Percentiles rank a stretch among this genome's conserved stretches.
Conservation (phyloP, 2,113 vertebrate species). For the Felis chaus region DNA sequence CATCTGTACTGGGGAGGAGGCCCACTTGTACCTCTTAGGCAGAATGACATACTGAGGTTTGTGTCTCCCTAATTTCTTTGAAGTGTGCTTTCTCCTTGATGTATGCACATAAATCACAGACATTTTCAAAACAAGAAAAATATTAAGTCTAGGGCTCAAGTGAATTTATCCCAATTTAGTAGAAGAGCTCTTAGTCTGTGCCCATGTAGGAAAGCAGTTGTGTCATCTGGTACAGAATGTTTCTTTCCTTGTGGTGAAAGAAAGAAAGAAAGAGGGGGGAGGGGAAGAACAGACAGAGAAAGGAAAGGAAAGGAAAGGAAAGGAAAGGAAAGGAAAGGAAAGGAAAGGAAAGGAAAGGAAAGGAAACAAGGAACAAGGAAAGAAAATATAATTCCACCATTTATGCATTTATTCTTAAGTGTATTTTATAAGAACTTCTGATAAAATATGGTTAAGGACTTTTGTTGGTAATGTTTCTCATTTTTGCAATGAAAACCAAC, state of each 20-base stretch:
- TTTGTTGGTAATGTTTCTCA: neutral
- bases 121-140: slow-evolving; percentile 40
- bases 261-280: neutral
- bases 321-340: no score
- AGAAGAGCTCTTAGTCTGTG: neutral
- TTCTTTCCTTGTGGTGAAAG: neutral
- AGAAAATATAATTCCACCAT: neutral
- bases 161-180: slow-evolving; percentile 50
- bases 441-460: neutral
- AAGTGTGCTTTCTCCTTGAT: neutral
- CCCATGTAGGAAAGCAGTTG: neutral
- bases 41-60: slow-evolving; percentile 7
- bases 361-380: neutral
- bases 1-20: neutral
- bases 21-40: neutral
- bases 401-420: neutral
- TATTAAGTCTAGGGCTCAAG: neutral
- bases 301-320: no score
- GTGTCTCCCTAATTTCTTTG: slow-evolving; percentile 39
- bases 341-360: neutral
- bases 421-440: slow-evolving; percentile 23
- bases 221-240: neutral
- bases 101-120: neutral
- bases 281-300: neutral
- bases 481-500: neutral